phyloP scores from a whole-genome alignment of 2,888 invertebrate genomes.

The Drosophila paramelanica region DNA sequence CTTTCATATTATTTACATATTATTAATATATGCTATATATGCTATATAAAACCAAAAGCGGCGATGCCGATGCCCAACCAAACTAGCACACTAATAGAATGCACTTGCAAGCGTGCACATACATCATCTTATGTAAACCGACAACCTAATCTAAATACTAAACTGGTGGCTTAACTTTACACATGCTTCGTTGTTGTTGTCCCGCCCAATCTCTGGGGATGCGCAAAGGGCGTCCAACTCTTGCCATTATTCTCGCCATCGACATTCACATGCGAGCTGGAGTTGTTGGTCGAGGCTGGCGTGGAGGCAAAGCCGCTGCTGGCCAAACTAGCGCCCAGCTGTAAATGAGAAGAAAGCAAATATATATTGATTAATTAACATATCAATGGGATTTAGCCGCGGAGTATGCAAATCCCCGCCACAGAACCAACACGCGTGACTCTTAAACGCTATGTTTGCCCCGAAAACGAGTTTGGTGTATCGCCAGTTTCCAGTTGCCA shows the following conservation, averaged over 20 bases:
- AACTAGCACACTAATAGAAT: constrained; percentile 35
- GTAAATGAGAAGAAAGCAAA: constrained; percentile 34
- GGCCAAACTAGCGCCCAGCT: constrained; percentile 68
- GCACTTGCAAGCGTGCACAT: constrained; percentile 19
- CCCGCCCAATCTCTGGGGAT: constrained; percentile 39
- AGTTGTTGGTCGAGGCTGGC: constrained; percentile 37
- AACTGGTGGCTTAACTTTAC: constrained; percentile 31
- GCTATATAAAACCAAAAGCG: constrained; percentile 52
- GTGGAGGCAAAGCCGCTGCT: constrained; percentile 72
- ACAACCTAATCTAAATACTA: constrained; percentile 54
- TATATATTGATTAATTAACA: constrained; percentile 42
- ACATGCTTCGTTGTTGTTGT: constrained; percentile 27
- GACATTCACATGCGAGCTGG: constrained; percentile 34
- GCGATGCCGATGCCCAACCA: constrained; percentile 54
- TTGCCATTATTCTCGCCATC: constrained; percentile 24
- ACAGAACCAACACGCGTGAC: constrained; percentile 32
- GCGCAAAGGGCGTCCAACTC: constrained; percentile 46
- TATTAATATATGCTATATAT: constrained; percentile 23
- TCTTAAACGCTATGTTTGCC: not conserved
- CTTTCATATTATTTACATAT: constrained; percentile 40
- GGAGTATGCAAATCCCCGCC: constrained; percentile 20
- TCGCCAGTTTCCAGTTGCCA: constrained; percentile 20
- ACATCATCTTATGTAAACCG: constrained; percentile 42
- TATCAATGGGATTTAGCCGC: constrained; percentile 21
- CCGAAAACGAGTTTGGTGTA: constrained; percentile 47